A percentile compares a stretch with the other conserved stretches of the same genome.
Evolutionary conservation across 2,797 vertebrate genomes (phyloP).

Genomic region (Acrossocheilus fasciatus): DNA sequence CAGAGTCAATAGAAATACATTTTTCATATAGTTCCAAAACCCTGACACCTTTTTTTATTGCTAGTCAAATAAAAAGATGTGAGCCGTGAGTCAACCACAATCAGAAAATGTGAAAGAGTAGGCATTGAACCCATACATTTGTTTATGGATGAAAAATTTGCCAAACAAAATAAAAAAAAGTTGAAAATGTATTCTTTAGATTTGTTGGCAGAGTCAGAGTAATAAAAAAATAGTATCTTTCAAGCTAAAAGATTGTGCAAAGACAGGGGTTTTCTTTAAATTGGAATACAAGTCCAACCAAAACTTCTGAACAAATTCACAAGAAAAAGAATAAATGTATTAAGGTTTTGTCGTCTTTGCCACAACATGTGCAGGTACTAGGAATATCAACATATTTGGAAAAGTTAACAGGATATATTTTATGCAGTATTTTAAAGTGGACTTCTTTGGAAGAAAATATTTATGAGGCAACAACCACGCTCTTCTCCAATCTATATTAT

Average conservation of each 20-base stretch:
- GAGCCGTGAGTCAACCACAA: too few relatives aligned
- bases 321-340: background rate
- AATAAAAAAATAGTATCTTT: background rate
- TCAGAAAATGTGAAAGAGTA: too few relatives aligned
- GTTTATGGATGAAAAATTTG: background rate
- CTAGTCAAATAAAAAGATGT: too few relatives aligned
- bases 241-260: background rate
- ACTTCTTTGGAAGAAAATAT: background rate
- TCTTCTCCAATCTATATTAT: too few relatives aligned
- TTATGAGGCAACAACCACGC: too few relatives aligned
- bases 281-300: background rate
- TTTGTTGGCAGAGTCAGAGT: background rate
- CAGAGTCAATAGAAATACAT: too few relatives aligned
- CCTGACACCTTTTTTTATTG: too few relatives aligned
- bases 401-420: background rate
- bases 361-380: background rate
- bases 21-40: too few relatives aligned
- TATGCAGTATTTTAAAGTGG: background rate
- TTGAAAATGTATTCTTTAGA: background rate
- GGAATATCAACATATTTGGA: background rate
- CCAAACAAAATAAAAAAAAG: background rate
- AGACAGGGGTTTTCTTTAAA: background rate
- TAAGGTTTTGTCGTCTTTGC: too few relatives aligned
- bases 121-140: too few relatives aligned
- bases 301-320: background rate